Evolutionary conservation across 2,888 invertebrate genomes (phyloP).

Genomic region (Caradrina clavipalpis): DNA sequence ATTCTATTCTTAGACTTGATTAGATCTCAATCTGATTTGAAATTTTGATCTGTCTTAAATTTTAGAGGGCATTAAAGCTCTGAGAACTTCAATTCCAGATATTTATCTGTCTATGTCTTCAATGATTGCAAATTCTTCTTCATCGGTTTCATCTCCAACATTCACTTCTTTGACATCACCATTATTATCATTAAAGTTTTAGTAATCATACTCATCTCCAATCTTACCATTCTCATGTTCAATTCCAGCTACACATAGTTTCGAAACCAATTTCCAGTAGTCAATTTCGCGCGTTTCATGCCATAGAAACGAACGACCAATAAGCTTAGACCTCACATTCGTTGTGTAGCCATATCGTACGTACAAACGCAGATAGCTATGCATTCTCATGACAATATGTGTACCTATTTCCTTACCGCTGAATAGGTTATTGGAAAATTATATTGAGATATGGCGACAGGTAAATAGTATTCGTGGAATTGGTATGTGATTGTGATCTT

Average conservation of each 20-base stretch:
- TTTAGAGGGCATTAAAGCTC: not conserved
- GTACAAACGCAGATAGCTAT: slow-evolving; percentile 43
- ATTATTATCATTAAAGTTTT: slow-evolving; percentile 16
- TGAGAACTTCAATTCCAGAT: not conserved
- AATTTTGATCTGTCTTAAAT: too few species aligned
- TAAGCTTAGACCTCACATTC: slow-evolving; percentile 58
- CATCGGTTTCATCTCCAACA: not conserved
- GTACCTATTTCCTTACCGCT: slow-evolving; percentile 49
- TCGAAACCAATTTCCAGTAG: slow-evolving; percentile 58
- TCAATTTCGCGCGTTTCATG: slow-evolving; percentile 62
- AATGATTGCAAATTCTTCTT: not conserved
- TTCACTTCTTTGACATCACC: not conserved
- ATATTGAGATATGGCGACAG: slow-evolving; percentile 66
- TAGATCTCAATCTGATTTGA: too few species aligned
- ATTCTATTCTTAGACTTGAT: not conserved
- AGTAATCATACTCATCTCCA: slow-evolving; percentile 1
- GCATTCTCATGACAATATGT: slow-evolving; percentile 55
- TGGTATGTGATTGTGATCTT: slow-evolving; percentile 61
- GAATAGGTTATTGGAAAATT: slow-evolving; percentile 70
- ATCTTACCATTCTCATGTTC: slow-evolving; percentile 16
- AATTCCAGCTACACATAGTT: slow-evolving; percentile 47
- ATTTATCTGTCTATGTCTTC: not conserved
- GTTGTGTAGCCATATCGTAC: slow-evolving; percentile 38
- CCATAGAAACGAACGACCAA: slow-evolving; percentile 63
- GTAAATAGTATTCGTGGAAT: slow-evolving; percentile 65